These are phyloP conservation scores for Eristalis arbustorum DNA, from an alignment of 2,888 invertebrate genomes.

Conservation along the genomic window DNA sequence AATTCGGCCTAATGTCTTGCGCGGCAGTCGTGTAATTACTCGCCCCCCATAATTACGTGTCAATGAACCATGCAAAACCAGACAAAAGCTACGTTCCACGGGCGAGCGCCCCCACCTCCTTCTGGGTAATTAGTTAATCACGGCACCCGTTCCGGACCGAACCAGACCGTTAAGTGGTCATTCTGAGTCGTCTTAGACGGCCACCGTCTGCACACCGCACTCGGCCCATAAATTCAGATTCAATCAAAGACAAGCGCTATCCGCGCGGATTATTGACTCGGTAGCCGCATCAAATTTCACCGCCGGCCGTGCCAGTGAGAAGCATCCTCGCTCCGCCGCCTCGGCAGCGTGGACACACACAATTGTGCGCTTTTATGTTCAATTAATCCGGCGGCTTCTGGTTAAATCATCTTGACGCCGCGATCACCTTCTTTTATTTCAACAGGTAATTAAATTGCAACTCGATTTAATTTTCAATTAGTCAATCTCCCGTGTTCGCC, in stretches of 20 bases:
- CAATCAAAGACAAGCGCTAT: constrained; percentile 30
- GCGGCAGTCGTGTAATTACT: constrained; percentile 38
- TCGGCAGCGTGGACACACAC: not conserved
- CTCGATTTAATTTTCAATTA: constrained; percentile 70
- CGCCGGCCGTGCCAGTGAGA: not conserved
- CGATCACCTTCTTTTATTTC: constrained; percentile 64
- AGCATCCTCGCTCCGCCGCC: too few relatives aligned
- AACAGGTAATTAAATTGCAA: constrained; percentile 68
- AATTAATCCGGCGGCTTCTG: constrained; percentile 65
- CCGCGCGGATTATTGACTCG: constrained; percentile 18
- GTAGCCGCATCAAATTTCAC: constrained; percentile 33
- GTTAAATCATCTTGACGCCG: constrained; percentile 57
- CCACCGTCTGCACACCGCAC: not conserved
- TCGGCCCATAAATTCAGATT: constrained; percentile 47
- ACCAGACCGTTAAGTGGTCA: constrained; percentile 20
- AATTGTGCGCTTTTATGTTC: constrained; percentile 52
- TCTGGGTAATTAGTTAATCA: constrained; percentile 54
- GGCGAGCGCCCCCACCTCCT: not conserved
- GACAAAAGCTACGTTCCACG: constrained; percentile 40
- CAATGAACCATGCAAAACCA: constrained; percentile 60
- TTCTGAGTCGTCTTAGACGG: constrained; percentile 48
- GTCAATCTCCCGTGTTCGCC: constrained; percentile 55
- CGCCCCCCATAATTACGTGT: constrained; percentile 45
- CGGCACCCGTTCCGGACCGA: constrained; percentile 24
- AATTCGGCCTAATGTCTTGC: constrained; percentile 37